A percentile compares a stretch with the other conserved stretches of the same genome.
Conservation (phyloP, 2,888 invertebrate genomes). For the Torymus aiolomorphi region DNA sequence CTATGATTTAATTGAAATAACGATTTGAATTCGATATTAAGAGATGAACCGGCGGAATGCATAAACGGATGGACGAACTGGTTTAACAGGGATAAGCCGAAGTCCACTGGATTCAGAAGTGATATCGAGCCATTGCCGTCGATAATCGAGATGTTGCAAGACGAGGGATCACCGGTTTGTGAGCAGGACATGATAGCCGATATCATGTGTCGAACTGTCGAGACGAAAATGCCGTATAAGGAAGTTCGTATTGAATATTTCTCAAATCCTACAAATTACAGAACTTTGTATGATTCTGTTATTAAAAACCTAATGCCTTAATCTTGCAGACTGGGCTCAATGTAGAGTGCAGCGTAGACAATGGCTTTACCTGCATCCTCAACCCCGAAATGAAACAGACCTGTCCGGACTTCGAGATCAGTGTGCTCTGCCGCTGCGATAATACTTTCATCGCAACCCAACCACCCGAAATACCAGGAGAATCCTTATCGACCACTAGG, state of each 20-base stretch:
- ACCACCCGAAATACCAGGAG: too few relatives aligned
- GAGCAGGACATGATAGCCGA: conserved; percentile 80
- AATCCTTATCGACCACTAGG: too few relatives aligned
- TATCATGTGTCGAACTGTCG: conserved; percentile 86
- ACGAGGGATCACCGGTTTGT: conserved; percentile 79
- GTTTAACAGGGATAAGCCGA: conserved; percentile 81
- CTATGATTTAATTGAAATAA: too few relatives aligned
- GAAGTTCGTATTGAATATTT: conserved; percentile 23
- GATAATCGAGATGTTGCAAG: conserved; percentile 76
- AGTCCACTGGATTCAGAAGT: conserved; percentile 71
- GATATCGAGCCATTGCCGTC: conserved; percentile 81
- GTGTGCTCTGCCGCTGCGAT: conserved; percentile 80
- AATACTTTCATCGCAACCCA: too few relatives aligned
- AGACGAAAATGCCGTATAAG: conserved; percentile 72
- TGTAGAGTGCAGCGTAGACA: conserved; percentile 85
- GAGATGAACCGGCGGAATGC: conserved; percentile 77
- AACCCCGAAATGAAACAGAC: conserved; percentile 61
- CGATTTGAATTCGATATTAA: conserved; percentile 47
- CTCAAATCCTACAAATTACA: too few relatives aligned
- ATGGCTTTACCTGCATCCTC: conserved; percentile 75
- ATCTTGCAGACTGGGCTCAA: conserved; percentile 75
- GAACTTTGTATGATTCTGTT: too few relatives aligned
- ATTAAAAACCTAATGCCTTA: background rate
- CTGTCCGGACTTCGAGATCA: conserved; percentile 90
- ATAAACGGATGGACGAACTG: conserved; percentile 87